Percentiles rank a stretch among this genome's conserved stretches.
phyloP scores from a whole-genome alignment of 2,888 invertebrate species.

The Ceramica pisi region DNA sequence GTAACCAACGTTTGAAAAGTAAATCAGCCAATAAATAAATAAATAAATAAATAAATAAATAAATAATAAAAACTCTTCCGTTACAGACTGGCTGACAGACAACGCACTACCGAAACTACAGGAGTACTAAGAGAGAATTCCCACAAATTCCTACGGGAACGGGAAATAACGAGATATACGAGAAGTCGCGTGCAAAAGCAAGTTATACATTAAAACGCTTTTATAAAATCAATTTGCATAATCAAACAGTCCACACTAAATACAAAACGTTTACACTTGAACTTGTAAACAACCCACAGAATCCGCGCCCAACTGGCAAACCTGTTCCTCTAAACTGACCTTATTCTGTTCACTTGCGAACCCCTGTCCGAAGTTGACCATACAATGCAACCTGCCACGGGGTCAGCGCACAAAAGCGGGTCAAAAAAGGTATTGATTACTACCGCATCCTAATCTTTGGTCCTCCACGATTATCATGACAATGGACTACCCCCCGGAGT shows the following conservation, averaged over 20 bases:
- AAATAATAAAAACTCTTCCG: too few relatives aligned
- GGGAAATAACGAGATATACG: too few relatives aligned
- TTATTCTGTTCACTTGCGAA: constrained; percentile 47
- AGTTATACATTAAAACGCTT: background rate
- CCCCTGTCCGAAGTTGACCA: constrained; percentile 70
- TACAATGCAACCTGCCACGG: constrained; percentile 81
- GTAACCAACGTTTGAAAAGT: background rate
- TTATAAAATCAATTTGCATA: background rate
- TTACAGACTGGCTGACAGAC: too few relatives aligned
- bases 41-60: too few relatives aligned
- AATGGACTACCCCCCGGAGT: constrained; percentile 81
- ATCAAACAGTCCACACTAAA: background rate
- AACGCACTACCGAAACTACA: too few relatives aligned
- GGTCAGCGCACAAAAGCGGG: constrained; percentile 82
- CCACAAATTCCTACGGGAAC: too few relatives aligned
- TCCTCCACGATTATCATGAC: constrained; percentile 79
- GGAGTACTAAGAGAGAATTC: too few relatives aligned
- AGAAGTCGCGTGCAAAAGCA: too few relatives aligned
- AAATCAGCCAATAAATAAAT: background rate
- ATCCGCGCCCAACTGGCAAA: constrained; percentile 13
- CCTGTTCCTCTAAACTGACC: constrained; percentile 43
- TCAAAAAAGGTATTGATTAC: constrained; percentile 76
- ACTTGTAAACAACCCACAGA: constrained; percentile 26
- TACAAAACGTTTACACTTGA: background rate
- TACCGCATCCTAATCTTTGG: constrained; percentile 76